A percentile compares a stretch with the other conserved stretches of the same genome.
phyloP scores from a whole-genome alignment of 1,140 invertebrate genomes.

The Ectropis grisescens region DNA sequence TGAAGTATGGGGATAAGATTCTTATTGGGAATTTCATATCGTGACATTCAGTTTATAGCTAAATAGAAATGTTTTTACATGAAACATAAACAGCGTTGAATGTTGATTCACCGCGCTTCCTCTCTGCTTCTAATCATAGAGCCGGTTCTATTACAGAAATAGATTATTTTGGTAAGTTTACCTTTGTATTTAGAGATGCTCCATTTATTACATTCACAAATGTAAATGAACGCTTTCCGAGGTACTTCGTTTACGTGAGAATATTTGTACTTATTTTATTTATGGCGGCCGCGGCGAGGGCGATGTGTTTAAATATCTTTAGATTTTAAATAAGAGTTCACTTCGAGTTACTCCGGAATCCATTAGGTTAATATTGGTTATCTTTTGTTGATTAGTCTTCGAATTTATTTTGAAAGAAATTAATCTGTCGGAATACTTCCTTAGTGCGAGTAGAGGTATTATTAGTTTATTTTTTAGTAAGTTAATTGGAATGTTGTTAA shows the following conservation, averaged over 20 bases:
- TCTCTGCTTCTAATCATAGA: slow-evolving; percentile 13
- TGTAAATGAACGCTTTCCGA: slow-evolving; percentile 64
- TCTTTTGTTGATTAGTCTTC: slow-evolving; percentile 38
- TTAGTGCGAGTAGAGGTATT: too few relatives aligned
- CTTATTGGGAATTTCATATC: too few relatives aligned
- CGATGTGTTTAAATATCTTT: slow-evolving; percentile 64
- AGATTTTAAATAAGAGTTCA: slow-evolving; percentile 57
- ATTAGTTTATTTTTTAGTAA: too few relatives aligned
- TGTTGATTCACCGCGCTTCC: background rate
- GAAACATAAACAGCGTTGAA: too few relatives aligned
- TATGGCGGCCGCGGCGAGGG: slow-evolving; percentile 57
- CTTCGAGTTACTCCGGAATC: slow-evolving; percentile 47
- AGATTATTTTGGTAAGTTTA: slow-evolving; percentile 32
- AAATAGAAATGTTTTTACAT: too few relatives aligned
- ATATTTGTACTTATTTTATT: slow-evolving; percentile 70
- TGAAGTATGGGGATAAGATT: too few relatives aligned
- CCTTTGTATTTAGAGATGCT: slow-evolving; percentile 57
- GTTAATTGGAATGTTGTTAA: too few relatives aligned
- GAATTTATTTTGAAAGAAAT: slow-evolving; percentile 30
- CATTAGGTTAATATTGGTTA: slow-evolving; percentile 57
- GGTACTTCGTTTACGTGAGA: slow-evolving; percentile 66
- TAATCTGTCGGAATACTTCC: slow-evolving; percentile 25
- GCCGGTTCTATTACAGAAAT: slow-evolving; percentile 21
- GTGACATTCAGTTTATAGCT: too few relatives aligned
- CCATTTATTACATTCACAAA: slow-evolving; percentile 68